Evolutionary conservation across 2,888 invertebrate species (phyloP).

Genomic region (Heliothis peltigera): DNA sequence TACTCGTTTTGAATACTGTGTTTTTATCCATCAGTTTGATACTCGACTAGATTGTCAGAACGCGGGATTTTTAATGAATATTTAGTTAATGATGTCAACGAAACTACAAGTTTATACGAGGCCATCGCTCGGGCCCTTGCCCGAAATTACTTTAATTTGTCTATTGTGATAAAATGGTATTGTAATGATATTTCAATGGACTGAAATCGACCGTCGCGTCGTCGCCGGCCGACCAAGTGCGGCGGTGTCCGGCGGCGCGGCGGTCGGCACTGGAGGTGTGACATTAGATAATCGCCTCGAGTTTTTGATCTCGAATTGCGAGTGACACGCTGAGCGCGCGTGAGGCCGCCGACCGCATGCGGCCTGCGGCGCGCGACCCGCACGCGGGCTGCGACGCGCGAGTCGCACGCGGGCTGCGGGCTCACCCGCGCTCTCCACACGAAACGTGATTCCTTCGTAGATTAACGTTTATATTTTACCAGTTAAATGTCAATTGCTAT

Average conservation of each 20-base stretch:
- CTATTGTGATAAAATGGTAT: slow-evolving; percentile 73
- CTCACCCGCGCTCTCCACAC: slow-evolving; percentile 45
- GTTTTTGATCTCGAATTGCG: slow-evolving; percentile 84
- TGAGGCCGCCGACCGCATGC: slow-evolving; percentile 11
- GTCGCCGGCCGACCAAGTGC: slow-evolving; percentile 2
- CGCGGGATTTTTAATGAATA: slow-evolving; percentile 54
- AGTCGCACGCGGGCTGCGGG: slow-evolving; percentile 24
- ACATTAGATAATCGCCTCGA: slow-evolving; percentile 65
- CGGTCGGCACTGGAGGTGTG: slow-evolving; percentile 61
- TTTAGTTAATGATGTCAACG: slow-evolving; percentile 58
- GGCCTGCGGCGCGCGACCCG: too few species aligned
- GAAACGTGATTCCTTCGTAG: slow-evolving; percentile 81
- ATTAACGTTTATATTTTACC: slow-evolving; percentile 83
- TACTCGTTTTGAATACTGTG: slow-evolving; percentile 73
- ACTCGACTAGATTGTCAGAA: slow-evolving; percentile 55
- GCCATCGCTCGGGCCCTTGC: slow-evolving; percentile 69
- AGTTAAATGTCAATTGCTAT: slow-evolving; percentile 81
- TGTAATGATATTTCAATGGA: slow-evolving; percentile 63
- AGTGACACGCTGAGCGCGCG: slow-evolving; percentile 60
- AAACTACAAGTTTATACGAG: slow-evolving; percentile 63
- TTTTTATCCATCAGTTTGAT: slow-evolving; percentile 62
- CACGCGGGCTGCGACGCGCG: neutral
- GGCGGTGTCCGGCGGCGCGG: slow-evolving; percentile 28
- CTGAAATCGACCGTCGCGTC: slow-evolving; percentile 54
- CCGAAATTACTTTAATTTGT: slow-evolving; percentile 69